phyloP scores from a whole-genome alignment of 2,113 vertebrate species.

The Dinomys branickii region DNA sequence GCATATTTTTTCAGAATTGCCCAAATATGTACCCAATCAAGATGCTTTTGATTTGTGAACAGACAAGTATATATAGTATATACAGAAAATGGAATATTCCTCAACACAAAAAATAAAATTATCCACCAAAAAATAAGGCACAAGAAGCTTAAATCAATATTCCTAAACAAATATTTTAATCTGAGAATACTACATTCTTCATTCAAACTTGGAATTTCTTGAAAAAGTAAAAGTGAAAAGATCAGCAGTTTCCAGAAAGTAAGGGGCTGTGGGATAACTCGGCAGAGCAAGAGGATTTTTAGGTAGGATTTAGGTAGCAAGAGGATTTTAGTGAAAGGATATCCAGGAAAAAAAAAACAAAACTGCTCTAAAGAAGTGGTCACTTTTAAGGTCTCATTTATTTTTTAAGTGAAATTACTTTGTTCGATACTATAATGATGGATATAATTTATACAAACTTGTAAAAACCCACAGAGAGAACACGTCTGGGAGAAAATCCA shows the following conservation, averaged over 20 bases:
- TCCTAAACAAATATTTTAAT: not conserved
- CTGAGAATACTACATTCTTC: not conserved
- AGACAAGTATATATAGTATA: not conserved
- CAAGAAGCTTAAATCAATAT: not conserved
- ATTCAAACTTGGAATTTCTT: not conserved
- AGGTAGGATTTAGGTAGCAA: too few relatives aligned
- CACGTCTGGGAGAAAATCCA: not conserved
- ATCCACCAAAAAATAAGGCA: not conserved
- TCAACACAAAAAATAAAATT: not conserved
- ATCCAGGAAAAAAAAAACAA: too few relatives aligned
- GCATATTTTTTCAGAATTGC: not conserved
- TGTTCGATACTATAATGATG: not conserved
- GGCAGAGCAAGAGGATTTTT: not conserved
- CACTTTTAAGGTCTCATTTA: not conserved
- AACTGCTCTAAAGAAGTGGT: not conserved
- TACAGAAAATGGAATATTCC: not conserved
- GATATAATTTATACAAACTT: not conserved
- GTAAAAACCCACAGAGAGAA: not conserved
- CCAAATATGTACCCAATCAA: not conserved
- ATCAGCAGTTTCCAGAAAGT: not conserved
- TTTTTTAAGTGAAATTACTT: not conserved
- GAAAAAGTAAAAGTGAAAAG: not conserved
- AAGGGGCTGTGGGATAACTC: not conserved
- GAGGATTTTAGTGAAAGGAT: too few relatives aligned
- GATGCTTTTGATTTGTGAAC: not conserved